Evolutionary conservation across 2,888 invertebrate genomes (phyloP).

Genomic region (Drosophila atroscutellata): DNA sequence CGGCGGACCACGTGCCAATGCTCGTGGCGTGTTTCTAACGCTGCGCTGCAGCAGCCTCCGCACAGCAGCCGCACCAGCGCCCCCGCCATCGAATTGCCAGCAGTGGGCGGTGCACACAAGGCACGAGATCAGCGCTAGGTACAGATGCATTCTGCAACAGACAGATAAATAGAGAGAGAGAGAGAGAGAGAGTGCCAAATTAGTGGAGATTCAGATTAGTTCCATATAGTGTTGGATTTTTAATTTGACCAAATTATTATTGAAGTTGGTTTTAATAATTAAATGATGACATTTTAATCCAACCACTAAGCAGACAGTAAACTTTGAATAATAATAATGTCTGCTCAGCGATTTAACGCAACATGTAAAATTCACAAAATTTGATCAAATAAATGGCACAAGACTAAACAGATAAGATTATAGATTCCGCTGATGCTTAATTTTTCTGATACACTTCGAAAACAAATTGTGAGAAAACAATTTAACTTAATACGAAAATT

Average conservation of each 20-base stretch:
- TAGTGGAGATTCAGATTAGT: background rate
- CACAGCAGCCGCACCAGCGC: constrained; percentile 39
- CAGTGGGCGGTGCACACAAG: constrained; percentile 82
- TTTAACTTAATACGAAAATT: background rate
- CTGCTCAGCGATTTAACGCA: background rate
- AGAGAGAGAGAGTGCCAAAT: background rate
- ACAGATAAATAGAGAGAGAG: background rate
- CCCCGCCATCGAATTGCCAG: constrained; percentile 84
- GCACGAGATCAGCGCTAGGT: constrained; percentile 84
- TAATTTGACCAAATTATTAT: fast-evolving
- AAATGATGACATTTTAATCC: background rate
- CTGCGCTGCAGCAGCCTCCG: constrained; percentile 49
- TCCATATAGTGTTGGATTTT: background rate
- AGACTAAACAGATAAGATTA: background rate
- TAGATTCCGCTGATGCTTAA: background rate
- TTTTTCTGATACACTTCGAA: too few relatives aligned
- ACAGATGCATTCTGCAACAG: constrained; percentile 66
- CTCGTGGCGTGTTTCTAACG: constrained; percentile 59
- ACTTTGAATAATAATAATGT: too few relatives aligned
- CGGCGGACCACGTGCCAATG: constrained; percentile 56
- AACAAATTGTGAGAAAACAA: too few relatives aligned
- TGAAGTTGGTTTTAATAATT: background rate
- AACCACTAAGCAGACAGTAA: background rate
- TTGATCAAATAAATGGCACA: background rate
- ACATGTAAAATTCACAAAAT: background rate